Base-by-base conservation (phyloP, 2,797 vertebrate species). In the Sebastiscus tertius region DNA sequence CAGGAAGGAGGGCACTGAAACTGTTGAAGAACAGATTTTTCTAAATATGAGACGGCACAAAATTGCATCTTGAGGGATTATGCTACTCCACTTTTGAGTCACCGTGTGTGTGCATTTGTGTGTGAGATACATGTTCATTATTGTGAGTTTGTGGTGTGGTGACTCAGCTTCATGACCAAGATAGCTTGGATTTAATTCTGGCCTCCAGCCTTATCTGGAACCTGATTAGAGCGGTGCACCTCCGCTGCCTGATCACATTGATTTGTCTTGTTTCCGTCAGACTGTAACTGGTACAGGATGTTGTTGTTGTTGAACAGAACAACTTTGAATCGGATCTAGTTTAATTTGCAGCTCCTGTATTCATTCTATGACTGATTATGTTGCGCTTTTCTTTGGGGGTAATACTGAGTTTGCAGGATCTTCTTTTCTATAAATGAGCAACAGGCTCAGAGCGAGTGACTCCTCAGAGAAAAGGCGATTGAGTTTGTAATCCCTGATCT, bases 151-250 rank as follows among this genome's bases (percentile, higher is more conserved):
- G 63, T 36, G 54, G 74, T 49, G 70, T 27, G 65, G 77, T 89
- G 90, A 92, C 90, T 93, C 86, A 89, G 90, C 89, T 86, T 86
- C 84, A 88, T 77, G 86, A 79, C 83, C 62, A 72, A 87, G 80
- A 89, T 85, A 77, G 75, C 82, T 79, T 67, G 67, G 80, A 88
- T 92, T 84, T 92, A 89, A 93, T 93, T 91, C 85, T 80, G 84
- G 61, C 79, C 80, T 76, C 26, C 62, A 65, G 84, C 75, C 77
- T 83, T 72, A 68, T 87, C 87, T 88, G 74, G 71, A 92, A 92
- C 80, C 77, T 86, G 89, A 93, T 93, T 90, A 92, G 72, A 52
- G 80, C 24, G 49, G 66, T 80, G 86, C 65, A 85, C 80, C 88
- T 90, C 82, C 39, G 68, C 83, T 61, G 81, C 76, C 88, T 87